These are phyloP conservation scores for Salvelinus sp. DNA, from an alignment of 2,113 vertebrate species.

Conservation along the genomic window DNA sequence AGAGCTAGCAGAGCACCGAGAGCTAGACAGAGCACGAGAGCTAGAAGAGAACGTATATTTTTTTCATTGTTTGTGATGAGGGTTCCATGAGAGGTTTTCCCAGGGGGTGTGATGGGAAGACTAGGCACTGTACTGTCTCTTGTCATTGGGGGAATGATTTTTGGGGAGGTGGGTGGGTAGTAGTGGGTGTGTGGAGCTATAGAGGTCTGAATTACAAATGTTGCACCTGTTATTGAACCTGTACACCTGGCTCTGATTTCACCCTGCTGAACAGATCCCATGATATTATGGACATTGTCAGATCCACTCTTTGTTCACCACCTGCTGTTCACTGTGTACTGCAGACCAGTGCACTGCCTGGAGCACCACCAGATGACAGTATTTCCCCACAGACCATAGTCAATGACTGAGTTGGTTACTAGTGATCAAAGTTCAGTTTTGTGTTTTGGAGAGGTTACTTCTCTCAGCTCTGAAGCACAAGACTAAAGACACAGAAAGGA, in stretches of 20 bases:
- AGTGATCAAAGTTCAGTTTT: no score
- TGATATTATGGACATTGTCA: not conserved
- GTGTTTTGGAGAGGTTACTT: no score
- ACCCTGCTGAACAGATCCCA: not conserved
- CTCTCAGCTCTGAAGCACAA: no score
- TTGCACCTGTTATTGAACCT: not conserved
- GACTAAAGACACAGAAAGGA: not conserved
- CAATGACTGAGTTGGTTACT: not conserved
- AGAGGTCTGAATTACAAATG: no score
- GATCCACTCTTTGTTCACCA: slow-evolving; percentile 5
- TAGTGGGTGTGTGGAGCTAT: not conserved
- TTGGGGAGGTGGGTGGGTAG: not conserved
- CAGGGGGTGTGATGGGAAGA: slow-evolving; percentile 1
- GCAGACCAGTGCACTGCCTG: slow-evolving; percentile 29
- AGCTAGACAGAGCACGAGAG: no score
- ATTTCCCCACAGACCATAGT: slow-evolving; percentile 4
- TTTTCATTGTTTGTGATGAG: slow-evolving; percentile 20
- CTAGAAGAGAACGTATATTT: slow-evolving; percentile 11
- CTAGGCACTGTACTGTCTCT: not conserved
- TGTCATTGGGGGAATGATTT: not conserved
- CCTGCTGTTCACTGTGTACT: slow-evolving; percentile 37
- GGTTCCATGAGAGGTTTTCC: slow-evolving; percentile 13
- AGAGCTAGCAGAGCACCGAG: no score
- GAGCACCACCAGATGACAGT: slow-evolving; percentile 35
- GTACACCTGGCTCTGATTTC: not conserved